phyloP scores from a whole-genome alignment of 2,113 vertebrate genomes.

The Equus przewalskii region DNA sequence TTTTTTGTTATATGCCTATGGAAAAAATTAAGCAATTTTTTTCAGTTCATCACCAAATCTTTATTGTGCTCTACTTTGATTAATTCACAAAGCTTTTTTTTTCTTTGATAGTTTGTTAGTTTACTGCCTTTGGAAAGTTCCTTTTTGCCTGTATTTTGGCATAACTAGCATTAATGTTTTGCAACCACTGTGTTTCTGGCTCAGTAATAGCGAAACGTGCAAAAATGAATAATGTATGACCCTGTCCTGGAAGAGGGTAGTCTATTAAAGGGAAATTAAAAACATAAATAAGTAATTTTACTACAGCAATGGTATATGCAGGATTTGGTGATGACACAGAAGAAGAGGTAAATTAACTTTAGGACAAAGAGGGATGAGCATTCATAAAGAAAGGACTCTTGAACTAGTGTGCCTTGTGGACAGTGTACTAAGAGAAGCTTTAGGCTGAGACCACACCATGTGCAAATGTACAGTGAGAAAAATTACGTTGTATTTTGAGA shows the following conservation, averaged over 20 bases:
- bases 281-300: neutral
- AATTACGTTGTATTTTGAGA: neutral
- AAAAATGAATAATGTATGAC: neutral
- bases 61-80: neutral
- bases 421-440: neutral
- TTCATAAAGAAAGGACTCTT: neutral
- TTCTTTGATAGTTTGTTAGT: neutral
- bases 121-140: neutral
- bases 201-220: neutral
- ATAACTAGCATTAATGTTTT: neutral
- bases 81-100: neutral
- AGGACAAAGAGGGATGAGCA: neutral
- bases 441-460: neutral
- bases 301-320: neutral
- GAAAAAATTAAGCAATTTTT: neutral
- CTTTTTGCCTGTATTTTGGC: neutral
- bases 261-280: neutral
- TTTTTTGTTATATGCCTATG: neutral
- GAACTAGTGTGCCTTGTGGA: neutral
- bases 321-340: neutral
- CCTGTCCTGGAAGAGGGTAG: neutral
- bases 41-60: neutral
- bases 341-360: neutral
- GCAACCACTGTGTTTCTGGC: neutral
- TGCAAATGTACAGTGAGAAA: slow-evolving; percentile 16